These are phyloP conservation scores for Malurus elegans DNA, from an alignment of 2,113 vertebrate genomes.

Conservation along the genomic window DNA sequence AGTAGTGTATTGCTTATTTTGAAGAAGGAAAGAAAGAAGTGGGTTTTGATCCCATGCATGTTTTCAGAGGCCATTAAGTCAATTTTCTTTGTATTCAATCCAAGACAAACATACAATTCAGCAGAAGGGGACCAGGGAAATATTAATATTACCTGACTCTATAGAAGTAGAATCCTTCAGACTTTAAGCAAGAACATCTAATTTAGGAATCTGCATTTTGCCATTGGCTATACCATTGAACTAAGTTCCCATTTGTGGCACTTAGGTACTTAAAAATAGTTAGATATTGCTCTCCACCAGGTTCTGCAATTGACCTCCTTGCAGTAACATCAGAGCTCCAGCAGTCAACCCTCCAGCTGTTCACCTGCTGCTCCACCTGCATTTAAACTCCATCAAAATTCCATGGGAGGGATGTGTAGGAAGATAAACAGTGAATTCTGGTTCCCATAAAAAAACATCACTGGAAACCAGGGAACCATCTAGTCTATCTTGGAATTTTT, in stretches of 20 bases:
- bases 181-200: not conserved
- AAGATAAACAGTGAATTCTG: not conserved
- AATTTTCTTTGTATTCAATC: not conserved
- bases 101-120: not conserved
- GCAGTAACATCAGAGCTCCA: not conserved
- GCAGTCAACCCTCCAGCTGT: not conserved
- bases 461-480: not conserved
- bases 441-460: not conserved
- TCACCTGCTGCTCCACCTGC: fast-evolving
- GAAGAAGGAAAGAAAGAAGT: not conserved
- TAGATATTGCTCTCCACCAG: not conserved
- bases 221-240: not conserved
- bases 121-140: not conserved
- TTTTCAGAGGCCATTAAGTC: not conserved
- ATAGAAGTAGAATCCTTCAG: not conserved
- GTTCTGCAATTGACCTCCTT: not conserved
- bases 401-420: not conserved
- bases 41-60: not conserved
- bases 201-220: not conserved
- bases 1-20: not conserved
- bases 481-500: not conserved
- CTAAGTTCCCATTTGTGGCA: not conserved
- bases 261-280: not conserved
- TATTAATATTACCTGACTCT: not conserved
- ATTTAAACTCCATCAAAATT: not conserved